A percentile compares a stretch with the other conserved stretches of the same genome.
Conservation (phyloP, 2,888 invertebrate species). For the Drosophila hawaiiensis region DNA sequence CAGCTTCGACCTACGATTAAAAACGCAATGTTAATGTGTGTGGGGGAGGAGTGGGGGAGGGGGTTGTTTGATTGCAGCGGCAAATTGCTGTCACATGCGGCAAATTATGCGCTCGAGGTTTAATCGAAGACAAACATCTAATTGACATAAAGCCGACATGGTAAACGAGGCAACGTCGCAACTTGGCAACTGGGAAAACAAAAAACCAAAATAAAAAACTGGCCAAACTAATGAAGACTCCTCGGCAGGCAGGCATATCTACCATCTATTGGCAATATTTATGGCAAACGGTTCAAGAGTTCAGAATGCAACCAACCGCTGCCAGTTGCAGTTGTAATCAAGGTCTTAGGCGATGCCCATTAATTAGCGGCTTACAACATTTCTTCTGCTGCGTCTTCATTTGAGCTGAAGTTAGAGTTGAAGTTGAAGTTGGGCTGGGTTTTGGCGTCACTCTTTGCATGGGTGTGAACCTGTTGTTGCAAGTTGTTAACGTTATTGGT, state of each 20-base stretch:
- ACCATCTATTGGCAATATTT: conserved; percentile 74
- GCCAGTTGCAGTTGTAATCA: conserved; percentile 67
- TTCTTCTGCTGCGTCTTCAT: conserved; percentile 45
- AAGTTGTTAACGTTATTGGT: conserved; percentile 16
- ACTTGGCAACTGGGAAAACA: conserved; percentile 22
- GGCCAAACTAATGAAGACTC: conserved; percentile 40
- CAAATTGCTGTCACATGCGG: conserved; percentile 77
- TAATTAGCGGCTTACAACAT: conserved; percentile 72
- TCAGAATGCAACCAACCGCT: conserved; percentile 50
- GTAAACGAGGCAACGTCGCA: conserved; percentile 56
- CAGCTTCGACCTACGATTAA: conserved; percentile 22
- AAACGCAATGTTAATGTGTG: conserved; percentile 31
- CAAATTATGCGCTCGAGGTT: conserved; percentile 69
- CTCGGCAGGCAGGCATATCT: conserved; percentile 55
- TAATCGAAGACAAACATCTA: conserved; percentile 78
- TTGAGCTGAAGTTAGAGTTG: not conserved
- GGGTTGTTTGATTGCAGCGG: conserved; percentile 17
- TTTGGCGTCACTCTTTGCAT: conserved; percentile 18
- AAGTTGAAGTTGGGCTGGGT: not conserved
- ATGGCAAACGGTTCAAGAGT: conserved; percentile 75
- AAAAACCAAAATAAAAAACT: conserved; percentile 20
- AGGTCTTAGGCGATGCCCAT: conserved; percentile 63
- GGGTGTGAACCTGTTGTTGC: conserved; percentile 58
- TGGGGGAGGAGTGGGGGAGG: not conserved
- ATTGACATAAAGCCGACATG: conserved; percentile 79